Base-by-base conservation (phyloP, 2,888 invertebrate species). In the Polyommatus iphigenia region DNA sequence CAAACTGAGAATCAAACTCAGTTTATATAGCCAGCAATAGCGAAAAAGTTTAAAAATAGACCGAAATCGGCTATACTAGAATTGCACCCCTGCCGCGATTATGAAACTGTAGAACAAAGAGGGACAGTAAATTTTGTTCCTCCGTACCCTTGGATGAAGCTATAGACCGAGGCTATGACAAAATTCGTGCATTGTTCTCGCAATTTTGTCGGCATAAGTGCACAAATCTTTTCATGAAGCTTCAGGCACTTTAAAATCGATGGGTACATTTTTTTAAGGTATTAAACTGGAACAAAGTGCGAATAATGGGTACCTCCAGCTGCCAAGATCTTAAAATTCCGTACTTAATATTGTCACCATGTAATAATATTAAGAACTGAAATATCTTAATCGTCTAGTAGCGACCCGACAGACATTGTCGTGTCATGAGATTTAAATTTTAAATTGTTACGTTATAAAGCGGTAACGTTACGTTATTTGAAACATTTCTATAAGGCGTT, bases 71-170 rank as follows among this genome's bases (percentile, higher is more conserved):
- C 5, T 18, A 18, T 54, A 0, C 54, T 18, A 54, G 54, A 54
- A 54, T 54, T 54, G 18, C 54, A 18, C 5, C 18, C 54, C 76
- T 78, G 79, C 78, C 80, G 78, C 80, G 79, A 80, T 78, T 80
- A 77, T 77, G 72, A 77, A 71, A 78, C 76, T 78, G 29, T n/a
- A 46, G 73, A 77, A 79, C 80, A 80, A 80, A 78, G 80, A 78
- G 77, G 62, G 71, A 72, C 73, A 76, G 59, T 50, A 72, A 80
- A 80, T 76, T 80, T 73, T 67, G 41, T 72, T 72, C 50, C 50
- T 46, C 46, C 73, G 50, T 41, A 54, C 75, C 29, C 75, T 54
- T 73, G 15, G 20, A n/a, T 36, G 32, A 75, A 72, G 46, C 41
- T 73, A 46, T 50, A 1, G 24, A 6, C n/a, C 54, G 54, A 13